phyloP scores from a whole-genome alignment of 2,113 vertebrate species.

The Anoplopoma fimbria region DNA sequence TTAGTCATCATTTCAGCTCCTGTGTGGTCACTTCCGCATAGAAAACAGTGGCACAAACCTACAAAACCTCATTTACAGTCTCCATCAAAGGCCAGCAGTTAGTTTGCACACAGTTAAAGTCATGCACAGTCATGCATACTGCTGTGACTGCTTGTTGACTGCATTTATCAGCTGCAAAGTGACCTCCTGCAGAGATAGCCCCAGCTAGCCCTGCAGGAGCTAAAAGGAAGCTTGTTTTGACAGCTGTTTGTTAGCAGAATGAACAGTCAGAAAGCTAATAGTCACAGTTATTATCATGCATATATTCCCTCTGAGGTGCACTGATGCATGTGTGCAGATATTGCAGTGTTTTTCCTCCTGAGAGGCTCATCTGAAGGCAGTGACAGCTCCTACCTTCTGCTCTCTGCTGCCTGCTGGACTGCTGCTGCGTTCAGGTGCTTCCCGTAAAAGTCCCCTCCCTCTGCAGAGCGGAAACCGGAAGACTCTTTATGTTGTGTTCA shows the following conservation, averaged over 20 bases:
- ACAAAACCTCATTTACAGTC: fast-evolving
- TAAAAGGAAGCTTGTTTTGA: constrained; percentile 50
- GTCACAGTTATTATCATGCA: background rate
- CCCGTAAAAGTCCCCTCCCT: constrained; percentile 19
- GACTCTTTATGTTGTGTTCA: constrained; percentile 23
- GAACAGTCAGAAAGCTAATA: background rate
- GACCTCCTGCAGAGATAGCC: background rate
- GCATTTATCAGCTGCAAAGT: background rate
- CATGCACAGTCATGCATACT: fast-evolving
- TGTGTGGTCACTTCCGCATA: constrained; percentile 58
- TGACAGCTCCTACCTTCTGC: constrained; percentile 39
- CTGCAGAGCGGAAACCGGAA: constrained; percentile 26
- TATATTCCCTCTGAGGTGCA: fast-evolving
- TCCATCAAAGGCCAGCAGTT: background rate
- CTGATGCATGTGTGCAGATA: background rate
- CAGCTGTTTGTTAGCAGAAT: constrained; percentile 38
- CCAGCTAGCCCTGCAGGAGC: background rate
- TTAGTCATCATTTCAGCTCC: no score
- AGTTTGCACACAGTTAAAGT: background rate
- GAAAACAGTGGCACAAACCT: background rate
- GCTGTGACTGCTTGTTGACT: background rate
- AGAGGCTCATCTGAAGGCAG: background rate
- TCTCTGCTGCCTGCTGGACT: constrained; percentile 21
- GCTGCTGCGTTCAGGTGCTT: constrained; percentile 53
- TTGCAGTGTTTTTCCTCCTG: background rate